Percentiles rank a stretch among this genome's conserved stretches.
Evolutionary conservation across 2,888 invertebrate species (phyloP).

Genomic region (Trissoscelio sp.): DNA sequence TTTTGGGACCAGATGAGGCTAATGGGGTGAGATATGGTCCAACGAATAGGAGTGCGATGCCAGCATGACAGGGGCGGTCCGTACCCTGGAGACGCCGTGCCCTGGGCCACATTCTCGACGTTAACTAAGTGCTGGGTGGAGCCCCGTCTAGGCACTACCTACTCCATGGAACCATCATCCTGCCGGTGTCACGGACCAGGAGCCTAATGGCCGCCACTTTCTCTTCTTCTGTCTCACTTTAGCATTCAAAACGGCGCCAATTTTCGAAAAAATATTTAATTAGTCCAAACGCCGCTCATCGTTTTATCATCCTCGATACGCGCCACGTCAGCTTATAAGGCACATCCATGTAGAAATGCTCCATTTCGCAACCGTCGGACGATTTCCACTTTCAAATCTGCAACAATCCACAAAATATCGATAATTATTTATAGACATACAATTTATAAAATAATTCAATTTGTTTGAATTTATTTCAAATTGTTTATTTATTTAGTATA

Average conservation of each 20-base stretch:
- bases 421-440: no score
- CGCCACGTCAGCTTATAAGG: background rate
- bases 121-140: slow-evolving; percentile 86
- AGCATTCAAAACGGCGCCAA: slow-evolving; percentile 71
- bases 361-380: slow-evolving; percentile 6
- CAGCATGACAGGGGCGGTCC: slow-evolving; percentile 84
- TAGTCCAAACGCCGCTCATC: slow-evolving; percentile 29
- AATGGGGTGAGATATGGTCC: slow-evolving; percentile 84
- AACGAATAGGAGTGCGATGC: slow-evolving; percentile 84
- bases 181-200: slow-evolving; percentile 70
- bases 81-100: slow-evolving; percentile 87
- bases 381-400: background rate
- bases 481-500: no score
- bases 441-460: no score
- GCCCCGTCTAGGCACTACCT: slow-evolving; percentile 83
- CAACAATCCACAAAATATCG: background rate
- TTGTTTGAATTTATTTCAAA: no score
- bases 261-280: slow-evolving; percentile 59
- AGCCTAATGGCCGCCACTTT: slow-evolving; percentile 80
- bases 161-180: slow-evolving; percentile 83
- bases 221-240: slow-evolving; percentile 73
- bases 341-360: slow-evolving; percentile 7
- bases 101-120: slow-evolving; percentile 83
- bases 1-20: slow-evolving; percentile 71
- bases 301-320: slow-evolving; percentile 35